Conservation (phyloP, 2,888 invertebrate species). For the Anarsia innoxiella region DNA sequence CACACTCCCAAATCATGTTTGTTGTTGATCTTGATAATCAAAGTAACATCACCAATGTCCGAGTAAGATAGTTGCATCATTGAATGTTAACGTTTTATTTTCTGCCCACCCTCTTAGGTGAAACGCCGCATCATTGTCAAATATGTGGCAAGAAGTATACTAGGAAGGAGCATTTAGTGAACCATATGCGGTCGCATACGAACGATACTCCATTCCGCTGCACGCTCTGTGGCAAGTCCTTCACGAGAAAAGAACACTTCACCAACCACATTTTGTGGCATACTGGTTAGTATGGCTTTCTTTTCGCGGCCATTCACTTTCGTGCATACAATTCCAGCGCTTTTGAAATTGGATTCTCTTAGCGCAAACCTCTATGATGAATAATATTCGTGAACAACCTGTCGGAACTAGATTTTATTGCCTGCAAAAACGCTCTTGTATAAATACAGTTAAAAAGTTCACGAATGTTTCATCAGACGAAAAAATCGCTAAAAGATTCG, state of each 20-base stretch:
- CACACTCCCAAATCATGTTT: no score
- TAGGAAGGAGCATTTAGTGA: slow-evolving; percentile 90
- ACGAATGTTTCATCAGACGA: no score
- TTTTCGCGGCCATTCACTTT: slow-evolving; percentile 19
- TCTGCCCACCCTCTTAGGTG: slow-evolving; percentile 77
- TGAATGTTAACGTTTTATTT: slow-evolving; percentile 70
- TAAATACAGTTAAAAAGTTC: no score
- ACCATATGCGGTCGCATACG: slow-evolving; percentile 91
- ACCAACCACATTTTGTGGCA: slow-evolving; percentile 94
- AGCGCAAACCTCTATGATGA: not conserved
- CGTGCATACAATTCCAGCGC: no score
- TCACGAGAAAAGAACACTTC: slow-evolving; percentile 92
- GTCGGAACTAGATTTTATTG: no score
- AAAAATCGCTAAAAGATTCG: no score
- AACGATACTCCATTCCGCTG: slow-evolving; percentile 92
- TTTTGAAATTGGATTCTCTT: not conserved
- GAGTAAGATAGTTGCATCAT: slow-evolving; percentile 68
- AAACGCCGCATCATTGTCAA: slow-evolving; percentile 91
- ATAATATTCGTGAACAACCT: no score
- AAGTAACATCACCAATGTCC: no score
- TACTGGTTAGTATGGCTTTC: slow-evolving; percentile 76
- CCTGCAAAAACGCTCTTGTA: no score
- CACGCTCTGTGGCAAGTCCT: slow-evolving; percentile 91
- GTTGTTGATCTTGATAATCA: no score
- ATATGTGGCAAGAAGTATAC: slow-evolving; percentile 92